A percentile compares a stretch with the other conserved stretches of the same genome.
phyloP scores from a whole-genome alignment of 2,888 invertebrate species.

The Smittia sp. region DNA sequence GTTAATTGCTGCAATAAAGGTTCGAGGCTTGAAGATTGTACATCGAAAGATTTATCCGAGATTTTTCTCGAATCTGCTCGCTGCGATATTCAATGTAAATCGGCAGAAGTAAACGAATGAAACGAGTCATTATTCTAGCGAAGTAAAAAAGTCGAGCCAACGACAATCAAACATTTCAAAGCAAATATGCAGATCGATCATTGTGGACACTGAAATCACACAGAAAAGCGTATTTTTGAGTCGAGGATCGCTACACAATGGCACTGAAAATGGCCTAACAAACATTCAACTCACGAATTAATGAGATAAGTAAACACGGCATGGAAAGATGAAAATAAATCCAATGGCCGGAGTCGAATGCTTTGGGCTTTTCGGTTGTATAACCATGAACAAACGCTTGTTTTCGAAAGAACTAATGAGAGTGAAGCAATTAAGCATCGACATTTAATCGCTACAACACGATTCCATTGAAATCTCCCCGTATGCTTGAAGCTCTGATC shows the following conservation, averaged over 20 bases:
- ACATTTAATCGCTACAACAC: slow-evolving; percentile 25
- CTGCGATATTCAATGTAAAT: not conserved
- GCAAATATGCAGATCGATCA: slow-evolving; percentile 11
- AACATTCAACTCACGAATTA: slow-evolving; percentile 39
- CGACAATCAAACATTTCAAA: not conserved
- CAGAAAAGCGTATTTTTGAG: not conserved
- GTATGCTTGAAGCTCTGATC: not conserved
- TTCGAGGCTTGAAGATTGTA: too few species aligned
- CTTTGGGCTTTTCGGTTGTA: slow-evolving; percentile 25
- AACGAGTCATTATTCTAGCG: too few species aligned
- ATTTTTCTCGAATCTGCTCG: too few species aligned
- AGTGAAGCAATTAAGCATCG: not conserved
- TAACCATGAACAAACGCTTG: slow-evolving; percentile 9
- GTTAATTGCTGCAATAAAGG: too few species aligned
- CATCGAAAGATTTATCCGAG: too few species aligned
- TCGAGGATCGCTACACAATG: slow-evolving; percentile 4
- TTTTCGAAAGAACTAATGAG: not conserved
- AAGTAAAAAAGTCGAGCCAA: not conserved
- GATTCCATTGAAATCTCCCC: slow-evolving; percentile 24
- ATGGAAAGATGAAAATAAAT: slow-evolving; percentile 26
- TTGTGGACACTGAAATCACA: slow-evolving; percentile 9
- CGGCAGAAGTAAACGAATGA: not conserved
- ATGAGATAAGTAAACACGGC: slow-evolving; percentile 27
- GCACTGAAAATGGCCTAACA: slow-evolving; percentile 14
- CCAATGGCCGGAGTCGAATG: slow-evolving; percentile 4